Base-by-base conservation (phyloP, 1,140 invertebrate genomes). In the Brachionus manjavacas region DNA sequence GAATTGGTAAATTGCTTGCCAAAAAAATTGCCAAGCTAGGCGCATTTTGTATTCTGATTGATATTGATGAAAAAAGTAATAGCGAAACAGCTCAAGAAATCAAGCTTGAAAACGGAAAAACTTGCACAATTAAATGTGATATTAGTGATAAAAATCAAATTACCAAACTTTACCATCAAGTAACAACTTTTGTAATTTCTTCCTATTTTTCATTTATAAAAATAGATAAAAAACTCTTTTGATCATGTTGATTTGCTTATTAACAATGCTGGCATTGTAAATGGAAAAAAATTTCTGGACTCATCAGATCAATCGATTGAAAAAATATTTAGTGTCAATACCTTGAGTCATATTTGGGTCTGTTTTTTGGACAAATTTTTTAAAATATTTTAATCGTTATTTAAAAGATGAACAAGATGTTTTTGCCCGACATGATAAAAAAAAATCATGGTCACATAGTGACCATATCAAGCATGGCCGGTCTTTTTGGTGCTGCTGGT, bases 251-350 rank as follows among this genome's bases (percentile, higher is more conserved):
- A 93, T 20, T 92, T 98, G 80, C 88, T 99, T 9, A 92, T 99
- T 31, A 98, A 98, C 89, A 98, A 98, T 89, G 96, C 96, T 35
- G 96, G 96, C 14, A 93, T 97, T 68, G 94, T 96, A 1, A 95
- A 93, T 25, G 96, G 96, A 0, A 92, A 93, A 83, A 92, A 92
- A 55, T 91, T 98, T 31, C 89, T 97, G 85, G 93, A 98, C 39
- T 94, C 93, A 72, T 93, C 94, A 0, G 96, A 98, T 89, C 86
- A 89, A 39, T n/a, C 70, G 1, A 92, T 94, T 74, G 86, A 91
- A 84, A 91, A 90, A 86, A 93, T 92, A 0, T 92, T 94, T 86
- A 89, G 91, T 60, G 92, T 94, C 8, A 93, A 93, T 87, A 87
- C 89, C 16, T 87, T 92, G 72, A 90, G 92, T 43, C 92, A 93